Base-by-base conservation (phyloP, 2,888 invertebrate genomes). In the Scaptomyza parva region DNA sequence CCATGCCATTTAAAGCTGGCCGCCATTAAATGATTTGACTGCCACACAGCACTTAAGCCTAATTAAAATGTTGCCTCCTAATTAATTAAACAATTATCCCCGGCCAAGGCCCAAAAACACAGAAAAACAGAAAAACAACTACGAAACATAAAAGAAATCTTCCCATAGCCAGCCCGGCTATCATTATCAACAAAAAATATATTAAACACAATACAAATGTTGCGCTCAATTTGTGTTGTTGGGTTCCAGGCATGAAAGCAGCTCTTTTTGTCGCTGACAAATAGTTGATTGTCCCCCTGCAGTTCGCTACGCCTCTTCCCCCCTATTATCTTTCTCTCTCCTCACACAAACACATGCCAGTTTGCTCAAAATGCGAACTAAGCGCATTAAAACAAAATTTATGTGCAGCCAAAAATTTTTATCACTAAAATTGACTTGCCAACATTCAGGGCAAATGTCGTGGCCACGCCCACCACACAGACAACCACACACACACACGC, bases 41-140 rank as follows among this genome's bases (percentile, higher is more conserved):
- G 77, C 54, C 65, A n/a, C 60, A 17, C 64, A 75, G 76, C 82
- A 82, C 87, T 82, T 86, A 86, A 73, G 87, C 62, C 82, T 81
- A 86, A 82, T 82, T 82, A 84, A 86, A 82, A 86, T 82, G 78
- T 69, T 84, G 69, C 69, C 70, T 68, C 48, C 78, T 81, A 84
- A 86, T 86, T 86, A 82, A 82, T 82, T 82, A 86, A 86, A 71
- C 80, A 86, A 81, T 81, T 86, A 74, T 63, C 44, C 44, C 57
- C 33, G 28, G 44, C 33, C 18, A 17, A 50, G 43, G 44, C 22
- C 30, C 43, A 55, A 9, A 28, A 28, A 24, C 43, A 55, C 11
- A 48, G 20, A 61, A 48, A 26, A 61, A 30, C 47, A 26, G 22
- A 33, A 26, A 50, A 55, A 43, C 37, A 28, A 37, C 9, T 17